Evolutionary conservation across 1,140 invertebrate genomes (phyloP).

Genomic region (Caligus rogercresseyi): DNA sequence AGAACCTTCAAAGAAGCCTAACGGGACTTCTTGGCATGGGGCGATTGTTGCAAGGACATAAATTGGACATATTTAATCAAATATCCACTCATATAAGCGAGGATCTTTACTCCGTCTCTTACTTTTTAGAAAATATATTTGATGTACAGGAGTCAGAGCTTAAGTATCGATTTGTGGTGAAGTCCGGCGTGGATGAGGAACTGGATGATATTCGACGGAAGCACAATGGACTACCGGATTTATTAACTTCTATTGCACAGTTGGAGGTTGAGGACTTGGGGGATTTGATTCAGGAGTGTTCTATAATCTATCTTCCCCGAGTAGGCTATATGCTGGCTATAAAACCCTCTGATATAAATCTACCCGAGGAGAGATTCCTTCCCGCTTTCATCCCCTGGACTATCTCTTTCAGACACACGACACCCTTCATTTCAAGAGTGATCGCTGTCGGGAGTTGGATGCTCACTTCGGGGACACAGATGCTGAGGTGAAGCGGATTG

Average conservation of each 20-base stretch:
- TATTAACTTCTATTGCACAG: conserved; percentile 35
- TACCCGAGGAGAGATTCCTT: neutral
- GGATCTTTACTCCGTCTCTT: conserved; percentile 38
- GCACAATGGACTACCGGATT: conserved; percentile 23
- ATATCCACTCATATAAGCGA: conserved; percentile 31
- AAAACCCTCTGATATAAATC: conserved; percentile 4
- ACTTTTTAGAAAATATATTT: conserved; percentile 37
- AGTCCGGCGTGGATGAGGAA: conserved; percentile 43
- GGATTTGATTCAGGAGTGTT: conserved; percentile 44
- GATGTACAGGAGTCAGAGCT: conserved; percentile 46
- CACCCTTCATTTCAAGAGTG: conserved; percentile 16
- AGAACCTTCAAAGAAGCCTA: neutral
- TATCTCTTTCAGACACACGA: conserved; percentile 13
- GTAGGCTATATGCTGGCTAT: conserved; percentile 57
- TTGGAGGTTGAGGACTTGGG: conserved; percentile 48
- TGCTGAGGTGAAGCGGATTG: conserved; percentile 19
- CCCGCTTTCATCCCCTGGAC: neutral
- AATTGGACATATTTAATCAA: conserved; percentile 24
- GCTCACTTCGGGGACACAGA: conserved; percentile 18
- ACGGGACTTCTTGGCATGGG: neutral
- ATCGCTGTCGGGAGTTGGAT: conserved; percentile 20
- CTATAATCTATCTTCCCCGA: conserved; percentile 57
- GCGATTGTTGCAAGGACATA: neutral
- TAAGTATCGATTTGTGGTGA: conserved; percentile 44
- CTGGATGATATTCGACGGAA: conserved; percentile 40